phyloP scores from a whole-genome alignment of 2,113 vertebrate genomes.

The Halcyon malimbica region DNA sequence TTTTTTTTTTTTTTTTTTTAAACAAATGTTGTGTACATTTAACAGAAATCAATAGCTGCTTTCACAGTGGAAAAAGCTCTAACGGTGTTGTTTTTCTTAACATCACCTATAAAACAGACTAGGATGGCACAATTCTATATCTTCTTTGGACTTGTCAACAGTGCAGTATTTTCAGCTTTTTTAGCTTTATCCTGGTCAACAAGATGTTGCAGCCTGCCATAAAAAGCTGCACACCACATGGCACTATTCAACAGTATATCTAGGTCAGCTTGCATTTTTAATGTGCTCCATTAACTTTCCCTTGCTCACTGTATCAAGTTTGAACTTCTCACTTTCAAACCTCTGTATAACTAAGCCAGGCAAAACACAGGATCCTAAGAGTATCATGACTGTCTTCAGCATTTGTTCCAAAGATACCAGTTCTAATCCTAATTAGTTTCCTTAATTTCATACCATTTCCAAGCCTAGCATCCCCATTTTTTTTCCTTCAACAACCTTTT shows the following conservation, averaged over 20 bases:
- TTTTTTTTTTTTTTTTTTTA: background rate
- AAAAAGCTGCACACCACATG: slow-evolving; percentile 26
- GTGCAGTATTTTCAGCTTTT: background rate
- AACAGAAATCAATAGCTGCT: background rate
- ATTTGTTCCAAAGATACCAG: background rate
- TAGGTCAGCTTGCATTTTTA: slow-evolving; percentile 64
- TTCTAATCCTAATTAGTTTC: background rate
- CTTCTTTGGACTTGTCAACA: background rate
- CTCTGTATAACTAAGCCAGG: background rate
- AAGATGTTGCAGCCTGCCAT: background rate
- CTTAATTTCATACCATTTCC: background rate
- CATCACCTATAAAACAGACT: background rate
- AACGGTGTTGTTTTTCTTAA: background rate
- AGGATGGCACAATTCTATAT: background rate
- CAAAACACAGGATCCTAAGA: background rate
- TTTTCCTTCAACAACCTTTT: background rate
- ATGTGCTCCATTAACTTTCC: slow-evolving; percentile 37
- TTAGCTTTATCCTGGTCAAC: background rate
- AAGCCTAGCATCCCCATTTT: background rate
- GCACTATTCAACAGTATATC: slow-evolving; percentile 34
- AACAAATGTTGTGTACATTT: background rate
- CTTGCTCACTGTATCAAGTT: slow-evolving; percentile 21
- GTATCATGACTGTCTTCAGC: background rate
- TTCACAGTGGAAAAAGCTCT: background rate
- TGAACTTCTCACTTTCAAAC: slow-evolving; percentile 41